Base-by-base conservation (phyloP, 2,888 invertebrate species). In the Eupithecia pulchellata region DNA sequence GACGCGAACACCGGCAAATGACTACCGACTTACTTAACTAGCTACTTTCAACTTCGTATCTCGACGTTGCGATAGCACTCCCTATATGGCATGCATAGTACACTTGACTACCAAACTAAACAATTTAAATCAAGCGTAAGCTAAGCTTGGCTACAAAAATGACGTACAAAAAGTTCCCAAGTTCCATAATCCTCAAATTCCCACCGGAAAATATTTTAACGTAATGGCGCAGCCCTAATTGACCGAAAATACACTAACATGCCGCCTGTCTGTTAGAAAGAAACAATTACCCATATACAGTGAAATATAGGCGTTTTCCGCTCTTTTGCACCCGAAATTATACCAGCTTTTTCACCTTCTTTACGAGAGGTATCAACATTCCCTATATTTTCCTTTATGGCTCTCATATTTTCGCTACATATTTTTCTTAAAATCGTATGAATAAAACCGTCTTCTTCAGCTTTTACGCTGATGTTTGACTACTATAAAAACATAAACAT, bases 241-340 rank as follows among this genome's bases (percentile, higher is more conserved):
- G 58, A 30, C 58, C 58, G 32, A 60, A 60, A 58, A n/a, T 30
- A n/a, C 58, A 29, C 29, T 27, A 9, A 32, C 39, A 58, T 47
- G 8, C 60, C 64, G 47, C 80, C 75, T 78, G 78, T 80, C 77
- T 78, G 69, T 72, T 76, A 78, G 79, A 76, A 80, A 77, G 76
- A 81, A 82, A 82, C 77, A 81, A 77, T 81, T 75, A 83, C 81
- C 79, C 58, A 70, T 74, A 60, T 32, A 72, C 73, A 74, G 79
- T 83, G 82, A 86, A 85, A 84, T 81, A 84, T 86, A 84, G 79
- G 78, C 82, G 79, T 82, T 88, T 86, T 82, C 83, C 84, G 82
- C 78, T 82, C 79, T 78, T 82, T 82, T 81, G 81, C 82, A 80
- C 83, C 80, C 76, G 78, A 85, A 89, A 90, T 86, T 82, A 88